phyloP scores from a whole-genome alignment of 2,888 invertebrate genomes.

The Podotricha telesiphe region DNA sequence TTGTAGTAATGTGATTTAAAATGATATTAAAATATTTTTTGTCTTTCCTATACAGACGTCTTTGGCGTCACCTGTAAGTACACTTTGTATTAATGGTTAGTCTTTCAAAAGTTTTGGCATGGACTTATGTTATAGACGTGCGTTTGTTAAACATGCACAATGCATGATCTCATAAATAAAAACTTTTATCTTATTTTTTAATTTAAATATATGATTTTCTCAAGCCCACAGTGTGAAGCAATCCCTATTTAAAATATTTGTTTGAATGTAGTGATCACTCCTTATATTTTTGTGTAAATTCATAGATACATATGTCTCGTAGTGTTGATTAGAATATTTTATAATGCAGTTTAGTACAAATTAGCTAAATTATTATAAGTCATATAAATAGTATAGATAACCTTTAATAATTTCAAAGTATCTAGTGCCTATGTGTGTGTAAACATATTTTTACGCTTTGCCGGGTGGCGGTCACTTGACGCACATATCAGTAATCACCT shows the following conservation, averaged over 20 bases:
- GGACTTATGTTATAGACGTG: constrained; percentile 18
- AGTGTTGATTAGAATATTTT: constrained; percentile 7
- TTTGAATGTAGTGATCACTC: not conserved
- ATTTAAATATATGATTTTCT: not conserved
- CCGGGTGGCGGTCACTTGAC: constrained; percentile 34
- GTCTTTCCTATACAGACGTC: constrained; percentile 39
- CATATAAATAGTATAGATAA: constrained; percentile 20
- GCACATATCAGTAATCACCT: constrained; percentile 26
- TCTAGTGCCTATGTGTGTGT: not conserved
- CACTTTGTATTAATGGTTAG: constrained; percentile 23
- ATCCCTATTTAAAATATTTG: constrained; percentile 30
- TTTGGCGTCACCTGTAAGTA: constrained; percentile 41
- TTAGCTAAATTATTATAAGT: constrained; percentile 24
- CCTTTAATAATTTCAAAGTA: not conserved
- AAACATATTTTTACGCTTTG: not conserved
- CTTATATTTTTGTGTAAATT: not conserved
- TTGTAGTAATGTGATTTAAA: not conserved
- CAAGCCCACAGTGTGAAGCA: constrained; percentile 28
- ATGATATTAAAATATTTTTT: constrained; percentile 33
- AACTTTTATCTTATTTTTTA: not conserved
- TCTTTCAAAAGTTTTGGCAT: constrained; percentile 30
- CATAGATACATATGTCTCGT: constrained; percentile 15
- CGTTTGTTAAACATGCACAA: constrained; percentile 3
- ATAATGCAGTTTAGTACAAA: constrained; percentile 32
- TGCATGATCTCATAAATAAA: constrained; percentile 3